Conservation (phyloP, 2,113 vertebrate species). For the Diadophis punctatus region DNA sequence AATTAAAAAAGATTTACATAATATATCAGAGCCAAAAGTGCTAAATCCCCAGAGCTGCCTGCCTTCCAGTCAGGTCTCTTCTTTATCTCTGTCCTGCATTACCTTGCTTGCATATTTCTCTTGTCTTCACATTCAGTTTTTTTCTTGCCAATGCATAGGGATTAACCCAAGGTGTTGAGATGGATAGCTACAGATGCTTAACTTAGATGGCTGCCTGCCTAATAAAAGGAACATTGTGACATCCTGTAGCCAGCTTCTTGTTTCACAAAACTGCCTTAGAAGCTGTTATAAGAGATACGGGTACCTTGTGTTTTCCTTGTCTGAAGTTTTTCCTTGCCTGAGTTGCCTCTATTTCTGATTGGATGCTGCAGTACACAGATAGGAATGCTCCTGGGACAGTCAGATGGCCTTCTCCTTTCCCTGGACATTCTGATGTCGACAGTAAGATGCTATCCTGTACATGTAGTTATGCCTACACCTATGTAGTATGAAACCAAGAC, state of each 20-base stretch:
- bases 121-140: conserved; percentile 3
- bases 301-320: neutral
- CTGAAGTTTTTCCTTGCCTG: neutral
- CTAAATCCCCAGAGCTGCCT: conserved; percentile 8
- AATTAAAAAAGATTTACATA: conserved; percentile 21
- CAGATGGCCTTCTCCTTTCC: neutral
- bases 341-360: neutral
- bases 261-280: neutral
- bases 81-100: conserved; percentile 12
- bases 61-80: neutral
- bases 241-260: neutral
- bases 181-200: conserved; percentile 19
- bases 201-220: conserved; percentile 2
- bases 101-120: neutral
- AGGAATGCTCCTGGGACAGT: neutral
- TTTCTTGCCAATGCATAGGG: neutral
- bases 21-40: conserved; percentile 13
- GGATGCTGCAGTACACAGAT: neutral
- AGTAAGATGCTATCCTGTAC: neutral
- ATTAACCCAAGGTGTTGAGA: conserved; percentile 33
- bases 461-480: neutral
- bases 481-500: neutral
- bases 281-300: neutral
- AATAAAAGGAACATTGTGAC: neutral
- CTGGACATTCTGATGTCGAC: neutral